Percentiles rank a stretch among this genome's conserved stretches.
These are phyloP conservation scores for Pitangus sulphuratus DNA, from an alignment of 2,797 vertebrate genomes.

Conservation along the genomic window DNA sequence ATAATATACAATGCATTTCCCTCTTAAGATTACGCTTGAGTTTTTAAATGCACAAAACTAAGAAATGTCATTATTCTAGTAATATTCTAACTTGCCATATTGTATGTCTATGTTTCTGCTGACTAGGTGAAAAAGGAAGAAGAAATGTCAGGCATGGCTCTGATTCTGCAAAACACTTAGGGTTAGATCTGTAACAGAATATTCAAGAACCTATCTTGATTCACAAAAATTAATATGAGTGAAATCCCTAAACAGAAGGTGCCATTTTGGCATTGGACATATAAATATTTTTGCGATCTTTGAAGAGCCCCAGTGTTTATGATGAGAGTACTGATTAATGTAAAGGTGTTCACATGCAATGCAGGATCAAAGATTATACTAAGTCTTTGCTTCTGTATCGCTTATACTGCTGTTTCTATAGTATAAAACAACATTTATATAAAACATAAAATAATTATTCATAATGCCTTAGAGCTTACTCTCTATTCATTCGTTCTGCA, in stretches of 20 bases:
- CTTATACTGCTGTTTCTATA: neutral
- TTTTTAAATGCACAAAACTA: neutral
- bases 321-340: neutral
- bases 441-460: slow-evolving; percentile 31
- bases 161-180: neutral
- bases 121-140: neutral
- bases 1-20: neutral
- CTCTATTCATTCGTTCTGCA: neutral
- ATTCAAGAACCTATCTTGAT: neutral
- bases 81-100: neutral
- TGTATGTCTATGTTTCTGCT: neutral
- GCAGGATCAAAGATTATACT: neutral
- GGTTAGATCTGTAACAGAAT: neutral
- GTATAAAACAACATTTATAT: neutral
- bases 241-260: neutral
- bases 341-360: neutral
- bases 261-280: neutral
- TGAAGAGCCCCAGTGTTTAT: neutral
- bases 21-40: neutral
- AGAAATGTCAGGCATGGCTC: neutral
- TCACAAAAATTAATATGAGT: neutral
- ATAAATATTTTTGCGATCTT: neutral
- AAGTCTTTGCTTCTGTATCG: neutral
- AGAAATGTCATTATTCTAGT: too few relatives aligned
- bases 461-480: neutral